These are phyloP conservation scores for Siderastrea siderea DNA, from an alignment of 92 coral and sea anemone species.

Conservation along the genomic window DNA sequence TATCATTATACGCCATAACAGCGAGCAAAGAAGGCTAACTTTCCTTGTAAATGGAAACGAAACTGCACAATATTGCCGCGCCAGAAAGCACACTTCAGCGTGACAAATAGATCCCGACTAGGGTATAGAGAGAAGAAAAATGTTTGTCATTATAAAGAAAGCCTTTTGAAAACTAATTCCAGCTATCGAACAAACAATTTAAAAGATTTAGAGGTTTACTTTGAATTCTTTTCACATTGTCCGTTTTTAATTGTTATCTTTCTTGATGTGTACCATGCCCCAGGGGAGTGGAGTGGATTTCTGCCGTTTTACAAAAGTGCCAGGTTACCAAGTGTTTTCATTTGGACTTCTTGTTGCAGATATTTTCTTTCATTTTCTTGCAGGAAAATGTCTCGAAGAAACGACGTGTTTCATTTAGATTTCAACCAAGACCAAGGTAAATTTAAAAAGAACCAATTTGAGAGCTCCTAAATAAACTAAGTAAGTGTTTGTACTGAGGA, in stretches of 20 bases:
- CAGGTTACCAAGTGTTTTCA: slow-evolving; percentile 21
- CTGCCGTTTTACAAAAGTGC: background rate
- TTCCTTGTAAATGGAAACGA: background rate
- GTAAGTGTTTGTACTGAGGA: background rate
- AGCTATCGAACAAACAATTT: background rate
- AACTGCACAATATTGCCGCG: slow-evolving; percentile 1
- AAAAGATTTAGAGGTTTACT: background rate
- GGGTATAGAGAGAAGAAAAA: background rate
- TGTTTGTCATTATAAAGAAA: background rate
- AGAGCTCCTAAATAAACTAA: background rate
- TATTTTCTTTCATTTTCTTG: background rate
- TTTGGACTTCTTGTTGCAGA: background rate
- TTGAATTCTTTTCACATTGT: background rate
- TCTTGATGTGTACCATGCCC: background rate
- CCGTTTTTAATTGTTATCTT: background rate
- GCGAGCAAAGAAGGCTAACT: background rate
- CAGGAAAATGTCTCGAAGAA: slow-evolving; percentile 49
- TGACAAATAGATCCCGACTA: slow-evolving; percentile 1
- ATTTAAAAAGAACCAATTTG: background rate
- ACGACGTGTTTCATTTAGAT: slow-evolving; percentile 81
- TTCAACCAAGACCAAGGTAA: slow-evolving; percentile 98
- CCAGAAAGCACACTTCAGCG: slow-evolving; percentile 6
- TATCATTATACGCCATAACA: background rate
- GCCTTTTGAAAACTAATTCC: background rate
- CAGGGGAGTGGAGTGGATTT: background rate